These are phyloP conservation scores for Imbricaverruca yamaguchii DNA, from an alignment of 2,888 invertebrate genomes.

Conservation along the genomic window DNA sequence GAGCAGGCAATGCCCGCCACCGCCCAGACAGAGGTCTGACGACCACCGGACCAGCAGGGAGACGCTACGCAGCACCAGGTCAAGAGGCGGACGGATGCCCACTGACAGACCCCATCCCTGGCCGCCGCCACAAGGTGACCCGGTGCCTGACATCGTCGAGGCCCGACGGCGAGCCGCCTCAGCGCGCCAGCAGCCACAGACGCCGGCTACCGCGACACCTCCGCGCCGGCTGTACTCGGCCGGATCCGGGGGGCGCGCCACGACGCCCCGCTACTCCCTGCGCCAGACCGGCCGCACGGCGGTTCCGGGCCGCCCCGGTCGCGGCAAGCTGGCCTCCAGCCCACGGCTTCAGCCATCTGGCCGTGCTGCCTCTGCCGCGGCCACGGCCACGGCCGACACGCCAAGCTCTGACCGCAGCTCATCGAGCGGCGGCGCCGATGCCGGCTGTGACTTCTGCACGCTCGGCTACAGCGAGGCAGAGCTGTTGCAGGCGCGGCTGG, in stretches of 20 bases:
- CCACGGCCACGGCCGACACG: background rate
- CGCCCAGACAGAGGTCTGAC: background rate
- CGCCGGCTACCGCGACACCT: background rate
- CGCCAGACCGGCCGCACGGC: no score
- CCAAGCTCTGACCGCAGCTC: constrained; percentile 7
- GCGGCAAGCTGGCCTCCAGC: no score
- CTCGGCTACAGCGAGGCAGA: constrained; percentile 9
- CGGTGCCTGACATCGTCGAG: background rate
- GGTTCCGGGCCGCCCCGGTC: no score
- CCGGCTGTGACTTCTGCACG: constrained; percentile 5
- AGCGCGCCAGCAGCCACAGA: background rate
- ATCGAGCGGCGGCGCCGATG: background rate
- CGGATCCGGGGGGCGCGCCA: no score
- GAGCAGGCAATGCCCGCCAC: background rate
- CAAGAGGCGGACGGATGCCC: background rate
- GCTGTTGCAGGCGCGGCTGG: constrained; percentile 14
- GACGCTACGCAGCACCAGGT: background rate
- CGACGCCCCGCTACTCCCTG: no score
- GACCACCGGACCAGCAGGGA: background rate
- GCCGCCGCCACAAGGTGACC: background rate
- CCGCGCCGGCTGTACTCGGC: background rate
- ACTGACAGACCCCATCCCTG: background rate
- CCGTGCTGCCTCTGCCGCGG: no score
- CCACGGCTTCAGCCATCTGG: no score
- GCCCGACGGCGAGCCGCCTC: background rate